These are phyloP conservation scores for Eciton burchellii DNA, from an alignment of 1,140 invertebrate genomes.

Conservation along the genomic window DNA sequence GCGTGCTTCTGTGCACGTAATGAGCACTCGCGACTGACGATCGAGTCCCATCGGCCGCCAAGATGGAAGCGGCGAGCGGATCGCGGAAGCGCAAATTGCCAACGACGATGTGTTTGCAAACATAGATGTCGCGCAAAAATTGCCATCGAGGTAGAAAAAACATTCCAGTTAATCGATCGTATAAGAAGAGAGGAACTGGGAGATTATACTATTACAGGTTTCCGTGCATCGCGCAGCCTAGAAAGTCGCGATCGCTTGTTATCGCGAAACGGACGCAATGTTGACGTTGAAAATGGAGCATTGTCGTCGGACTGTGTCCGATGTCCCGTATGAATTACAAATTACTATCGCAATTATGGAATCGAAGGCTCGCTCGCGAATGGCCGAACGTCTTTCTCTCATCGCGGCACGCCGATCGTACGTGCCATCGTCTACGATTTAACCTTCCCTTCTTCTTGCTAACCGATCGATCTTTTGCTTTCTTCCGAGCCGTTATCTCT, in stretches of 20 bases:
- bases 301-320: background rate
- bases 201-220: slow-evolving; percentile 27
- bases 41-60: too few relatives aligned
- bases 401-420: background rate
- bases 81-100: background rate
- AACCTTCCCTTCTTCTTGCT: background rate
- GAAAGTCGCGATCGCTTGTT: slow-evolving; percentile 27
- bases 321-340: background rate
- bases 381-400: background rate
- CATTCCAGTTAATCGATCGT: background rate
- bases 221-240: slow-evolving; percentile 12
- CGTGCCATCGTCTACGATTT: background rate
- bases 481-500: background rate
- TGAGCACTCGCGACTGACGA: background rate
- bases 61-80: too few relatives aligned
- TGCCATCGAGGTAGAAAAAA: background rate
- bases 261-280: slow-evolving; percentile 18
- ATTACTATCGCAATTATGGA: background rate
- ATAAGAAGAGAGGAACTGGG: slow-evolving; percentile 22
- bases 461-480: background rate
- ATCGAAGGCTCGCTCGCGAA: background rate
- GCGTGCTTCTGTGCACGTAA: background rate
- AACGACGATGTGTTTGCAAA: background rate
- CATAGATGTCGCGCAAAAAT: background rate
- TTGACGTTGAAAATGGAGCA: slow-evolving; percentile 53